These are phyloP conservation scores for Catotricha subobsoleta DNA, from an alignment of 2,888 invertebrate species.

Conservation along the genomic window DNA sequence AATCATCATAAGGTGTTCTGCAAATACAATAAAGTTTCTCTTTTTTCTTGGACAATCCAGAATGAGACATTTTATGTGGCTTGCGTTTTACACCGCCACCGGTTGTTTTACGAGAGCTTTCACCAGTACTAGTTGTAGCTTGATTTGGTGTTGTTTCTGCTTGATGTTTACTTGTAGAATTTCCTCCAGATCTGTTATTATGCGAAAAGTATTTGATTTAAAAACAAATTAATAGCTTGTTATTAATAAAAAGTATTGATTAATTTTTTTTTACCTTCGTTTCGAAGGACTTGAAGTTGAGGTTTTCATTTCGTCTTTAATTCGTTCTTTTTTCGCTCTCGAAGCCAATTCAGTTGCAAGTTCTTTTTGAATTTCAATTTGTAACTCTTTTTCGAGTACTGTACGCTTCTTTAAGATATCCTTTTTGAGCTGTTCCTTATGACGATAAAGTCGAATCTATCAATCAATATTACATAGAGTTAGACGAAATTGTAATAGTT, in stretches of 20 bases:
- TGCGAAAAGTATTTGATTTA: background rate
- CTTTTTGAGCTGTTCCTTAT: slow-evolving; percentile 82
- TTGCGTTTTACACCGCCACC: slow-evolving; percentile 3
- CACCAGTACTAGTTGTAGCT: slow-evolving; percentile 12
- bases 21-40: slow-evolving; percentile 82
- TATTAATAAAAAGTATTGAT: background rate
- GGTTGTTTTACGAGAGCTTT: slow-evolving; percentile 12
- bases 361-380: slow-evolving; percentile 75
- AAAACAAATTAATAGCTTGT: background rate
- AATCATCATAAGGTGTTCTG: slow-evolving; percentile 85
- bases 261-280: background rate
- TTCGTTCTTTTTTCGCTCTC: slow-evolving; percentile 42
- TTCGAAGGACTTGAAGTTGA: background rate
- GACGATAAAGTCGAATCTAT: slow-evolving; percentile 61
- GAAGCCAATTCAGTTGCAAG: slow-evolving; percentile 53
- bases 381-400: slow-evolving; percentile 71
- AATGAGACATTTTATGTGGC: slow-evolving; percentile 9
- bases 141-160: slow-evolving; percentile 7
- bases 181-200: background rate
- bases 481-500: slow-evolving; percentile 10
- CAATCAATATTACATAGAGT: slow-evolving; percentile 5
- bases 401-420: slow-evolving; percentile 84
- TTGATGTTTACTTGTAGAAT: slow-evolving; percentile 5
- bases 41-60: slow-evolving; percentile 34
- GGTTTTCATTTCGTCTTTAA: background rate